Base-by-base conservation (phyloP, 2,113 vertebrate species). In the Toxostoma redivivum region DNA sequence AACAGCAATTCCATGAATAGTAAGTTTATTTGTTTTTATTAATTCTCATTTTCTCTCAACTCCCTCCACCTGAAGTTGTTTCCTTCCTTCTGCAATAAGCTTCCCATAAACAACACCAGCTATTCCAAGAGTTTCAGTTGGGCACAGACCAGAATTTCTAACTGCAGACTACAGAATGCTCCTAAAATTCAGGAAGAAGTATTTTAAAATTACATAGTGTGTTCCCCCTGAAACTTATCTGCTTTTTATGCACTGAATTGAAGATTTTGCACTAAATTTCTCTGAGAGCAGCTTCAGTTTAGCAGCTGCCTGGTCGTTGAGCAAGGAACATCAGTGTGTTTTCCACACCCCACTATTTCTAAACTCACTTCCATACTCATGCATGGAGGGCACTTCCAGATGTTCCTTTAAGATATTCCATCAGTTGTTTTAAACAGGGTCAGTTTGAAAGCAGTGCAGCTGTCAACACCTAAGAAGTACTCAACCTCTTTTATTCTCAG, bases 291-390 rank as follows among this genome's bases (percentile, higher is more conserved):
- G 40, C 19, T 45, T 12, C 21, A 57, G 74, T 66, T 50, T 47
- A 35, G 28, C n/a, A 70, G 13, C 15, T 15, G 15, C 16, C 30
- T 47, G 9, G 40, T 1, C 84, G 30, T 5, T 45, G 17, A 58
- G 28, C 51, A 82, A 25, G 15, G n/a, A 70, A 23, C 15, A 17
- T 5, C 0, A 0, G 6, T 27, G 11, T 24, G 17, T 70, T 50
- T 74, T 35, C 47, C 24, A 78, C 21, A 61, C 12, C 22, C 44
- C 44, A 9, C 17, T 58, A 9, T 38, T 76, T 76, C 66, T 35
- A 28, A 6, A 3, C 7, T 50, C 62, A 12, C 38, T 61, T 21
- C 40, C 33, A 33, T 16, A 51, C 24, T 47, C 0, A 0, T 3
- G 9, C 33, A 60, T 2, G 0, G 38, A 38, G 5, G 24, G 5